Evolutionary conservation across 2,888 invertebrate genomes (phyloP).

Genomic region (Pasiphila rectangulata): DNA sequence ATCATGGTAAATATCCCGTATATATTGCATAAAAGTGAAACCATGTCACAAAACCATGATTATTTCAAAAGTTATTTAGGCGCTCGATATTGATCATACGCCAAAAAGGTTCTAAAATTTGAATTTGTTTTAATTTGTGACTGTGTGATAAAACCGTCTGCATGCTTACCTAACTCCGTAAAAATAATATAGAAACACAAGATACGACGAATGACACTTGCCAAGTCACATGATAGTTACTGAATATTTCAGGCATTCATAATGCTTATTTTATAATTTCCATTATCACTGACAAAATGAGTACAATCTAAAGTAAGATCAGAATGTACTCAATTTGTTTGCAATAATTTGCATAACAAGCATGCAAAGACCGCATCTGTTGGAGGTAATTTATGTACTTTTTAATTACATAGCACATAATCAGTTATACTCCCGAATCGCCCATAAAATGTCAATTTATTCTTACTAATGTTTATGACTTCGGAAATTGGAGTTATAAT

Average conservation of each 20-base stretch:
- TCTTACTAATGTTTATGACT: too few species aligned
- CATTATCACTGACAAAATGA: constrained; percentile 53
- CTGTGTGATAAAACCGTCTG: too few species aligned
- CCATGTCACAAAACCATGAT: too few species aligned
- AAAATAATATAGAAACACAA: constrained; percentile 34
- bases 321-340: constrained; percentile 53
- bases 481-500: too few species aligned
- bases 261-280: constrained; percentile 59
- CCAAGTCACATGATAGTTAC: constrained; percentile 45
- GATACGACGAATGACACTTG: constrained; percentile 37
- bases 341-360: constrained; percentile 24
- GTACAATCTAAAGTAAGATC: constrained; percentile 45
- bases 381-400: neutral
- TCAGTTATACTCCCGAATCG: too few species aligned
- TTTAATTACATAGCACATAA: neutral
- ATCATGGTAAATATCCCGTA: too few species aligned
- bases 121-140: too few species aligned
- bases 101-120: too few species aligned
- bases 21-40: too few species aligned
- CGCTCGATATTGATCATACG: too few species aligned
- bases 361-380: constrained; percentile 12
- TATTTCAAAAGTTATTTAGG: too few species aligned
- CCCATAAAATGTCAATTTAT: too few species aligned
- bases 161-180: constrained; percentile 35
- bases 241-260: constrained; percentile 62